Evolutionary conservation across 2,113 vertebrate species (phyloP), one percentile per base, ranked within the genome.

Genomic region (rabbit (Oryctolagus cuniculus)): DNA sequence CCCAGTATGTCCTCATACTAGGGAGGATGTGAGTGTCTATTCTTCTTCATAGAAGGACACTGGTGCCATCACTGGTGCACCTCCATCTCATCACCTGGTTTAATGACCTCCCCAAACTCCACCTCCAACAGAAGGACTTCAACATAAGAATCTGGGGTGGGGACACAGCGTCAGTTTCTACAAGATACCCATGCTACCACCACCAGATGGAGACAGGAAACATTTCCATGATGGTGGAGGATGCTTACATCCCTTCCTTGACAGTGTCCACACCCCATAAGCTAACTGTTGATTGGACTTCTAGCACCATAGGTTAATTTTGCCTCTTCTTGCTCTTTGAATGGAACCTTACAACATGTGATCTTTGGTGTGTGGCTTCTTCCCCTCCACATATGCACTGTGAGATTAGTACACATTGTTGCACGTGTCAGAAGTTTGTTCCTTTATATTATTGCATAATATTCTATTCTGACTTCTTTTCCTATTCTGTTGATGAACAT

Each of bases 211-310:
- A 85, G 58, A 58, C 25, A 6, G 21, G 8, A 72, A 55, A 73
- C 29, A 12, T 58, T 31, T 24, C 17, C 53, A 58, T 25, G 36
- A 34, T 6, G 25, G 22, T 31, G 79, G 51, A 51, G 63, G 69
- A 49, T 51, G 8, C 36, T 2, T 8, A 22, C 9, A 15, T 51
- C 24, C 74, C 34, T 25, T 24, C 64, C 31, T 24, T 49, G 31
- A 19, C 6, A 36, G 51, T 11, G 10, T 36, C 61, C 16, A 16
- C 0, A 27, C 16, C 19, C n/a, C 2, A 1, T 6, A 27, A 27
- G 0, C 27, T 75, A 51, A 27, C n/a, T 22, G 38, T 8, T 80
- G 15, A 17, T 51, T 51, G 80, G 36, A 81, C 38, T 44, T 29
- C 49, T 67, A 44, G 13, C 9, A 27, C 11, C 11, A 29, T n/a